Evolutionary conservation across 2,888 invertebrate species (phyloP).

Genomic region (Brachynemurus nebulosus): DNA sequence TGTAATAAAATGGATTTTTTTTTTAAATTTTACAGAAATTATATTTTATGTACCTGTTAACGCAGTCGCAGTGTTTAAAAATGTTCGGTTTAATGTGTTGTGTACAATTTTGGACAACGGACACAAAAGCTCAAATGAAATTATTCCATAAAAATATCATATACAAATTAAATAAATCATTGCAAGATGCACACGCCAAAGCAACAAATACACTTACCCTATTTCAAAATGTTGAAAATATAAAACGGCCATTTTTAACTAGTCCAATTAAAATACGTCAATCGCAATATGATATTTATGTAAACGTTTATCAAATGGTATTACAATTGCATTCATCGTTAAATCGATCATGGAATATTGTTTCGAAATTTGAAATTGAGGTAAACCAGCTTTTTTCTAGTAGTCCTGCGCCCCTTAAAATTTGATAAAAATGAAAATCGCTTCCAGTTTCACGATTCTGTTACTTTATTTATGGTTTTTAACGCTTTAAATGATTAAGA

Average conservation of each 20-base stretch:
- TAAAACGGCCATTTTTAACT: not conserved
- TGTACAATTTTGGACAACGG: not conserved
- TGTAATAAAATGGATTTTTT: too few species aligned
- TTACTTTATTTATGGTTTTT: too few species aligned
- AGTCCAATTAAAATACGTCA: not conserved
- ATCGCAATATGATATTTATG: not conserved
- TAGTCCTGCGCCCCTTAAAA: too few species aligned
- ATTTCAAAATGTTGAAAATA: not conserved
- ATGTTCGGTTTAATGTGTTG: not conserved
- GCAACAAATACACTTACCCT: not conserved
- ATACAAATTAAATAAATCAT: not conserved
- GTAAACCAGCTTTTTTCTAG: too few species aligned
- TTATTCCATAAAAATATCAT: not conserved
- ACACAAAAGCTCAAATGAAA: not conserved
- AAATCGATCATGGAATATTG: not conserved
- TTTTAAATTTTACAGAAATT: not conserved
- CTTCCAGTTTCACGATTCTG: too few species aligned
- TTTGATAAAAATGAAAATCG: too few species aligned
- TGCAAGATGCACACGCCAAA: not conserved
- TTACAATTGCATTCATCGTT: slow-evolving; percentile 1
- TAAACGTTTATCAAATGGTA: not conserved
- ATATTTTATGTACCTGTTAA: not conserved
- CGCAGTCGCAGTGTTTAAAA: not conserved
- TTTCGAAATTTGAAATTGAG: not conserved
- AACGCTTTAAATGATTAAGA: too few species aligned